Evolutionary conservation across 2,113 vertebrate species (phyloP).

Genomic region (Tragelaphus imberbis): DNA sequence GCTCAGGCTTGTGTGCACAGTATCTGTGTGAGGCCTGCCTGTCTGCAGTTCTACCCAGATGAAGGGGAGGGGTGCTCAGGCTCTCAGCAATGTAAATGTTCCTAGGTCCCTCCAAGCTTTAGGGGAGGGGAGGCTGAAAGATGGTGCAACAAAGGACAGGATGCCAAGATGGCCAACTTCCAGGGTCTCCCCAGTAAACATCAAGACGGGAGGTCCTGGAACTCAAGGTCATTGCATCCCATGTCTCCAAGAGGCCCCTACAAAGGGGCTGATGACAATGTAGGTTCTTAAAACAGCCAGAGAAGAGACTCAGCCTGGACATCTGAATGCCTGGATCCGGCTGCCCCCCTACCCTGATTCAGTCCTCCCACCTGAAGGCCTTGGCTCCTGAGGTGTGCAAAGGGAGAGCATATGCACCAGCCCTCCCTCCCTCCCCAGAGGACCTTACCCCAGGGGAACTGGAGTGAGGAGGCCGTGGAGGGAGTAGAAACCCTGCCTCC

Average conservation of each 20-base stretch:
- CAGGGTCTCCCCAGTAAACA: background rate
- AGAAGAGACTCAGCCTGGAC: background rate
- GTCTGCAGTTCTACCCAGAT: background rate
- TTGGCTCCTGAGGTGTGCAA: background rate
- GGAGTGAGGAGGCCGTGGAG: background rate
- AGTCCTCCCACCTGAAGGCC: background rate
- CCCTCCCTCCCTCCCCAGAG: background rate
- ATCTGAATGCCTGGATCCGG: background rate
- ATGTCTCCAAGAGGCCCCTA: background rate
- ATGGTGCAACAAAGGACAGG: background rate
- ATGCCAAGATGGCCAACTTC: background rate
- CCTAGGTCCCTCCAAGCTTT: background rate
- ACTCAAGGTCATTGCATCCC: background rate
- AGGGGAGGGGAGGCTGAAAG: background rate
- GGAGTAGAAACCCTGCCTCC: background rate
- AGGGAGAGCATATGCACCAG: background rate
- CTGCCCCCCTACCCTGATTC: rapidly evolving
- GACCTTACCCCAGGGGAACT: background rate
- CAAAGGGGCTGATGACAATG: background rate
- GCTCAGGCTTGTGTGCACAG: constrained; percentile 35
- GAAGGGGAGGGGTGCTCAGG: background rate
- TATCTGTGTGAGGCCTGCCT: background rate
- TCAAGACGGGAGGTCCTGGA: background rate
- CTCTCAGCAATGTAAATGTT: background rate
- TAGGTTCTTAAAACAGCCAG: background rate